Percentiles rank a stretch among this genome's conserved stretches.
Evolutionary conservation across 2,888 invertebrate genomes (phyloP).

Genomic region (Trissolcus brochymenae): DNA sequence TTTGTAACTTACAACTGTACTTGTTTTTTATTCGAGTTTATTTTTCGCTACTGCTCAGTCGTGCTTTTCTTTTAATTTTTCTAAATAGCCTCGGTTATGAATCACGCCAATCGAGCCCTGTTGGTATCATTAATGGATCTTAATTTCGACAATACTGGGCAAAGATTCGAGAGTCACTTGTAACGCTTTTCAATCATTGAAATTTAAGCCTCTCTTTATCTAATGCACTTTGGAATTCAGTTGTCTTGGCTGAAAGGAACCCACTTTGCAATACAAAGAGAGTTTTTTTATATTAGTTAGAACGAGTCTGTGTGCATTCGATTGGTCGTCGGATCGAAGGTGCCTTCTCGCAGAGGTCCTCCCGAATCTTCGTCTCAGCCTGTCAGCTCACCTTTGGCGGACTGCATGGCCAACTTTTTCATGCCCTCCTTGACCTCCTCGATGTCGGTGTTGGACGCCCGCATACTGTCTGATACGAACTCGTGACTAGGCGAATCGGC

Average conservation of each 20-base stretch:
- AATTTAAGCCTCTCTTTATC: constrained; percentile 8
- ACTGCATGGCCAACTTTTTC: constrained; percentile 83
- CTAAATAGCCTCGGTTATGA: constrained; percentile 7
- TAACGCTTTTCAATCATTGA: constrained; percentile 19
- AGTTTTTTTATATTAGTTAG: neutral
- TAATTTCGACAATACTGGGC: constrained; percentile 32
- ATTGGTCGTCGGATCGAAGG: neutral
- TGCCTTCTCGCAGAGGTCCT: constrained; percentile 10
- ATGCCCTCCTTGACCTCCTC: constrained; percentile 87
- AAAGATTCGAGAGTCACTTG: constrained; percentile 49
- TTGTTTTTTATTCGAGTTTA: too few relatives aligned
- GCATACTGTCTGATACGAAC: constrained; percentile 87
- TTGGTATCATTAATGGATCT: constrained; percentile 10
- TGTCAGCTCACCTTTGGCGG: constrained; percentile 78
- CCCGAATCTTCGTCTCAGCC: constrained; percentile 46
- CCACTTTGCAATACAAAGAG: constrained; percentile 16
- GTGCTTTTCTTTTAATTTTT: neutral
- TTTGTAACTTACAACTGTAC: too few relatives aligned
- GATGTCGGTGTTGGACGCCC: constrained; percentile 82
- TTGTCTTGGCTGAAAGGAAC: constrained; percentile 7
- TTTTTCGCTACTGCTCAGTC: too few relatives aligned
- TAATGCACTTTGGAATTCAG: constrained; percentile 14
- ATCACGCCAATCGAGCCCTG: constrained; percentile 15
- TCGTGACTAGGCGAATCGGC: constrained; percentile 79
- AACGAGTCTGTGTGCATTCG: neutral